Evolutionary conservation across 1,140 invertebrate species (phyloP), one percentile per base, ranked within the genome.

Genomic region (Cepaea nemoralis): DNA sequence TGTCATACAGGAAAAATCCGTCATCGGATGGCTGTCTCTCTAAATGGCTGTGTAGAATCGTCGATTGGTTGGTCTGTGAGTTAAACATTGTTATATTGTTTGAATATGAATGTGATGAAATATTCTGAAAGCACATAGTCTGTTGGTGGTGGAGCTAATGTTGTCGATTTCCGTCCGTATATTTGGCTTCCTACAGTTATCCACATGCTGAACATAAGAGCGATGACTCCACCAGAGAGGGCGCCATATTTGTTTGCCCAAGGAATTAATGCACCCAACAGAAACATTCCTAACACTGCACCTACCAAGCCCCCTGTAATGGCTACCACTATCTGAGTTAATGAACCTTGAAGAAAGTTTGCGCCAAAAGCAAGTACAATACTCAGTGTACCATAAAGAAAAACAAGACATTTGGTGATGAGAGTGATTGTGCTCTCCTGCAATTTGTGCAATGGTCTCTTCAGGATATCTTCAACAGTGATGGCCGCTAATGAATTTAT

Each of bases 401-500:
- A 45, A 45, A 45, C 42, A 22, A 89, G 92, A 3, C 90, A 86
- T 87, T 95, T 95, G 0, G 95, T 95, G 14, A 96, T 90, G 80
- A 94, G 92, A 0, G 95, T 95, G 59, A 94, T 94, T 88, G 93
- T 94, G 19, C 93, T 90, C 16, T 95, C 94, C 5, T 94, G 93
- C 67, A 96, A 89, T 79, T 94, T 93, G 27, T 94, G 93, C 22
- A 94, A 93, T 37, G 95, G 93, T 59, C 94, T 94, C 50, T 93
- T 93, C 0, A 97, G 91, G 71, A 97, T 93, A 91, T 98, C 97
- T 91, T 98, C 95, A 86, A 96, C 94, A 1, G 95, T 95, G 16
- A 98, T 95, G 0, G 97, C 97, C 0, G 97, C 95, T 76, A 98
- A 91, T 0, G 96, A 97, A 89, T 98, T 98, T 63, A 77, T 77